Evolutionary conservation across 2,113 vertebrate species (phyloP).

Genomic region (Genyomyrus donnyi): DNA sequence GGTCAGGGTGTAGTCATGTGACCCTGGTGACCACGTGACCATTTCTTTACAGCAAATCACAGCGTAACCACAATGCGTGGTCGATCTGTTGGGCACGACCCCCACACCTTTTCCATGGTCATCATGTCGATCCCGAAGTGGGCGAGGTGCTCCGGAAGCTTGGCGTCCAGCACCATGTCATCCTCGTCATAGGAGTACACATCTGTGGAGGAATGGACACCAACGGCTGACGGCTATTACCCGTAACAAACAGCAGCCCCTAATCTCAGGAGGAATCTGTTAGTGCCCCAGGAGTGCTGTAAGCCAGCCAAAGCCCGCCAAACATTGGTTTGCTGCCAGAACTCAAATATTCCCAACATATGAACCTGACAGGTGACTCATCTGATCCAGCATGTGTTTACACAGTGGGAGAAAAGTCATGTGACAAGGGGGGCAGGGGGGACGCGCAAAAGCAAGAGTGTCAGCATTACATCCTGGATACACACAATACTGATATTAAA

Average conservation of each 20-base stretch:
- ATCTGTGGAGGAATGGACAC: constrained; percentile 53
- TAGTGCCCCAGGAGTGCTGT: background rate
- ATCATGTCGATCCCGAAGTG: constrained; percentile 99
- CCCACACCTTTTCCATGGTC: constrained; percentile 93
- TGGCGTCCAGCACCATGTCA: constrained; percentile 94
- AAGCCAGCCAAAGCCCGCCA: background rate
- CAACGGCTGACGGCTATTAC: background rate
- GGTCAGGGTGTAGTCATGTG: background rate
- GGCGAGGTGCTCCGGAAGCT: constrained; percentile 83
- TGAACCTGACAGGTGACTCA: constrained; percentile 3
- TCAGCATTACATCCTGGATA: background rate
- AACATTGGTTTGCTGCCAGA: background rate
- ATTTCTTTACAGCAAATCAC: background rate
- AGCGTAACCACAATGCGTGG: background rate
- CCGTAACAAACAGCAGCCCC: background rate
- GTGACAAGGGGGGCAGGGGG: background rate
- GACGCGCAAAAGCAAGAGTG: background rate
- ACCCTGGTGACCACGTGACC: background rate
- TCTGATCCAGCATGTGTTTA: background rate
- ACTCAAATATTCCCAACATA: background rate
- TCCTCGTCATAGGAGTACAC: constrained; percentile 97
- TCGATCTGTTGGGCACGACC: background rate
- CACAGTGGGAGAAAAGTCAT: background rate
- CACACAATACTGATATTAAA: background rate
- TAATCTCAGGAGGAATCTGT: background rate